phyloP scores from a whole-genome alignment of 2,113 vertebrate genomes.

The Danio rerio region GRCz12tu NC_133177.1:38583501-38584000 shows the following conservation, averaged over 20 bases:
- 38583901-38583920: too few relatives aligned
- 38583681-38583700: background rate
- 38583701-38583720: background rate
- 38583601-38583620: conserved; percentile 88
- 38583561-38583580: conserved; percentile 91
- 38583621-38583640: conserved; percentile 86
- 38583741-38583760: background rate
- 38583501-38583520: background rate
- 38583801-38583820: conserved; percentile 17
- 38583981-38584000: background rate
- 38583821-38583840: background rate
- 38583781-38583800: conserved; percentile 6
- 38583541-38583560: conserved; percentile 82
- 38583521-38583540: conserved; percentile 73
- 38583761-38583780: background rate
- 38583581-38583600: conserved; percentile 90
- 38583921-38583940: too few relatives aligned
- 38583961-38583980: background rate
- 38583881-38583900: conserved; percentile 22
- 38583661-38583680: background rate
- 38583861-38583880: conserved; percentile 21
- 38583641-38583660: conserved; percentile 76
- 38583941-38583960: background rate
- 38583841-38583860: conserved; percentile 35
- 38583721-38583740: background rate